Evolutionary conservation across 2,113 vertebrate species (phyloP).

Genomic region (Alectura lathami): DNA sequence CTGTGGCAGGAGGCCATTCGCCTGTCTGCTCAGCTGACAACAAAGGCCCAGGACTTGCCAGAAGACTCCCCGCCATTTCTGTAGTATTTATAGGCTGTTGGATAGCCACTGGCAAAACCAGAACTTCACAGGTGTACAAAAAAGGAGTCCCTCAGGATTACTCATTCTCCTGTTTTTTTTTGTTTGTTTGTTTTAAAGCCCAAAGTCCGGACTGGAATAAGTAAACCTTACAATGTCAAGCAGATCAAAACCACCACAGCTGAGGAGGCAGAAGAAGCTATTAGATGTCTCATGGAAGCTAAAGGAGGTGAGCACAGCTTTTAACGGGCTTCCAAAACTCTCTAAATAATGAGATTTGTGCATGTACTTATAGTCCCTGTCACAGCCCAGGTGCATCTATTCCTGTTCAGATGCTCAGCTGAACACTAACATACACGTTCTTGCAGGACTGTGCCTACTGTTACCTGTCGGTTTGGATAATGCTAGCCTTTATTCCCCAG

Average conservation of each 20-base stretch:
- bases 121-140: neutral
- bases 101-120: neutral
- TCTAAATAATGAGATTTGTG: too few relatives aligned
- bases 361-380: too few relatives aligned
- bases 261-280: slow-evolving; percentile 81
- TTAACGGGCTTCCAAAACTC: neutral
- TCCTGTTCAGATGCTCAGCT: neutral
- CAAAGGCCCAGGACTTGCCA: neutral
- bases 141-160: neutral
- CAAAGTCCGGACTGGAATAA: slow-evolving; percentile 82
- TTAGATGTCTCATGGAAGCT: slow-evolving; percentile 80
- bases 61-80: neutral
- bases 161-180: neutral
- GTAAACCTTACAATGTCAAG: slow-evolving; percentile 83
- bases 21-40: neutral
- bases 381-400: neutral
- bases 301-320: slow-evolving; percentile 70
- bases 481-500: neutral
- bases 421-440: neutral
- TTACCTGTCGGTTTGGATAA: neutral
- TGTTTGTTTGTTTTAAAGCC: slow-evolving; percentile 73
- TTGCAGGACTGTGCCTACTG: neutral
- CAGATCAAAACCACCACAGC: slow-evolving; percentile 84
- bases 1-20: neutral
- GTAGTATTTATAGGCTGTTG: neutral